Percentiles rank a stretch among this genome's conserved stretches.
These are phyloP conservation scores for Siphamia tubifer DNA, from an alignment of 2,113 vertebrate genomes.

Conservation along the genomic window DNA sequence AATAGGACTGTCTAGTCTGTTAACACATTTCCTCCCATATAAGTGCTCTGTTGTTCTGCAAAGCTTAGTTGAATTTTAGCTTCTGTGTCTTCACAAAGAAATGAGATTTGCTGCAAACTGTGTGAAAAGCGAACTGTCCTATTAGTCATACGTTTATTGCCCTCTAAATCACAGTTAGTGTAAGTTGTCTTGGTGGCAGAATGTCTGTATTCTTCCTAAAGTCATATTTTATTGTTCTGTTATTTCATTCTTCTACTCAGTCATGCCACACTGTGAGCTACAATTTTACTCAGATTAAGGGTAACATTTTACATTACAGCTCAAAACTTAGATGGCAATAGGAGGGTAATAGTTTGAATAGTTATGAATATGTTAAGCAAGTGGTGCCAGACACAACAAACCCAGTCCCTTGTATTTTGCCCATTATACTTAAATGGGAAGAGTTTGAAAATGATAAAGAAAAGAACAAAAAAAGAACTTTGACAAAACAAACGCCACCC, in stretches of 20 bases:
- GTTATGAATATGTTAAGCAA: too few relatives aligned
- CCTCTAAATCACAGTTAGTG: constrained; percentile 59
- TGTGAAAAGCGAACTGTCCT: constrained; percentile 58
- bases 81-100: constrained; percentile 52
- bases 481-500: too few relatives aligned
- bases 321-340: too few relatives aligned
- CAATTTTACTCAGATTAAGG: constrained; percentile 39
- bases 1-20: constrained; percentile 67
- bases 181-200: constrained; percentile 37
- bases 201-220: constrained; percentile 35
- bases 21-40: constrained; percentile 70
- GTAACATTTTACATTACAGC: constrained; percentile 40
- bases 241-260: constrained; percentile 31
- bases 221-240: constrained; percentile 29
- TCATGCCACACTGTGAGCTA: constrained; percentile 9
- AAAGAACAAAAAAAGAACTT: too few relatives aligned
- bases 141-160: constrained; percentile 52
- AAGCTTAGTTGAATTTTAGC: constrained; percentile 58
- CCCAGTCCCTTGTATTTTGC: too few relatives aligned
- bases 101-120: constrained; percentile 57
- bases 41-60: constrained; percentile 68
- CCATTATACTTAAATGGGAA: too few relatives aligned
- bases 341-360: too few relatives aligned
- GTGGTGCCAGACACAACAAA: too few relatives aligned
- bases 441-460: too few relatives aligned